Conservation (phyloP, 1,140 invertebrate species). For the Pogonomyrmex barbatus region DNA sequence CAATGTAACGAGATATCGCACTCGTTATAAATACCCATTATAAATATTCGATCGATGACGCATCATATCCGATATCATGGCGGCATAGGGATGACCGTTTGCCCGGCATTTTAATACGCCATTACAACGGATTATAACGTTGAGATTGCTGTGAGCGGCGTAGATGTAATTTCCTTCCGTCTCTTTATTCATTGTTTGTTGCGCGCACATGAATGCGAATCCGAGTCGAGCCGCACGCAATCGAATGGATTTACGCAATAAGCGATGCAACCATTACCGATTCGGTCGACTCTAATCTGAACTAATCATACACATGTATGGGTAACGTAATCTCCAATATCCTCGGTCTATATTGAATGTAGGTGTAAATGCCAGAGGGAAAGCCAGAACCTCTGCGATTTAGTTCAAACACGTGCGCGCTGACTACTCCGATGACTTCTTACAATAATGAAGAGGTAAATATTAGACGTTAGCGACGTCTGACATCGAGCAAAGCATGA, state of each 20-base stretch:
- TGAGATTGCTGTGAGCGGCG: conserved; percentile 33
- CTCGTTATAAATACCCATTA: conserved; percentile 1
- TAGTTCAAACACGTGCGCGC: conserved; percentile 12
- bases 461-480: not conserved
- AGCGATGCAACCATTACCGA: conserved; percentile 29
- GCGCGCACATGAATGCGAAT: not conserved
- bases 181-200: conserved; percentile 45
- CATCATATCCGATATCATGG: not conserved
- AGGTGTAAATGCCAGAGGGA: conserved; percentile 36
- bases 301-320: conserved; percentile 53
- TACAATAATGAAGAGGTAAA: conserved; percentile 41
- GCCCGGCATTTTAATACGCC: conserved; percentile 20
- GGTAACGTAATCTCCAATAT: conserved; percentile 53
- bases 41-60: conserved; percentile 42
- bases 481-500: not conserved
- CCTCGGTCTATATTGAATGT: conserved; percentile 51
- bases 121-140: conserved; percentile 20
- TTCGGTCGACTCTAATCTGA: conserved; percentile 42
- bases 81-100: conserved; percentile 11
- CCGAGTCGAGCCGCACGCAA: not conserved
- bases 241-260: conserved; percentile 23
- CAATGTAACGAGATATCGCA: conserved; percentile 27
- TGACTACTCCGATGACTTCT: conserved; percentile 48
- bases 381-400: conserved; percentile 42
- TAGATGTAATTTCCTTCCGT: conserved; percentile 28